Evolutionary conservation across 2,888 invertebrate genomes (phyloP), one percentile per base, ranked within the genome.

Genomic region (Metallyticus violacea): DNA sequence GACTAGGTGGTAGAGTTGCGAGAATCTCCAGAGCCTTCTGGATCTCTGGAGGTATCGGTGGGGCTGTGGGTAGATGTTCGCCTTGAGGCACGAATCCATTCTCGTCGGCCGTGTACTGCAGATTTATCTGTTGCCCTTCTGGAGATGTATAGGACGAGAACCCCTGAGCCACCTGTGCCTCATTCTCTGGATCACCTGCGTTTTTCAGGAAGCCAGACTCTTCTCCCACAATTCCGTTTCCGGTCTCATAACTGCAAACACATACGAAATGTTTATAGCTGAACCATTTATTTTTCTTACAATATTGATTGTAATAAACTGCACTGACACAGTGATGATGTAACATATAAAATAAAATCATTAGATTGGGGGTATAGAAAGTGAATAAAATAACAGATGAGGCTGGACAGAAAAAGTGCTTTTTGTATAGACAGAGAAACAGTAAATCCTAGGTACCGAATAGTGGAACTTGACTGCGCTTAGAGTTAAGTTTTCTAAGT

Each of bases 21-120:
- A 95, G 92, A 91, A 94, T 94, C 26, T 95, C 95, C 89, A 95
- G 91, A 81, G 95, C 94, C 88, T 93, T 94, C 90, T 94, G 95
- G 89, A 96, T 96, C 89, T 95, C 96, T 85, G 94, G 93, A 7
- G 96, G 96, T 89, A 96, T 95, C 26, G 97, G 96, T n/a, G 96
- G 97, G 5, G 97, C 96, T 7, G 96, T 97, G 22, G 97, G 97
- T 80, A 97, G 92, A 91, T 97, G 96, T 82, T 94, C 95, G 77
- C 97, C 96, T 91, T 94, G 87, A 1, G 90, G 95, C 90, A 95
- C 94, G 92, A 96, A 97, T 87, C 96, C 97, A 90, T 95, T 95
- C 92, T 96, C 96, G 91, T 96, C 96, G 26, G 96, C 96, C 26
- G 96, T 93, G 89, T 96, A 96, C 77, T 84, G 86, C 29, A 89